phyloP scores from a whole-genome alignment of 1,140 invertebrate genomes.

The Sarcophaga bullata region DNA sequence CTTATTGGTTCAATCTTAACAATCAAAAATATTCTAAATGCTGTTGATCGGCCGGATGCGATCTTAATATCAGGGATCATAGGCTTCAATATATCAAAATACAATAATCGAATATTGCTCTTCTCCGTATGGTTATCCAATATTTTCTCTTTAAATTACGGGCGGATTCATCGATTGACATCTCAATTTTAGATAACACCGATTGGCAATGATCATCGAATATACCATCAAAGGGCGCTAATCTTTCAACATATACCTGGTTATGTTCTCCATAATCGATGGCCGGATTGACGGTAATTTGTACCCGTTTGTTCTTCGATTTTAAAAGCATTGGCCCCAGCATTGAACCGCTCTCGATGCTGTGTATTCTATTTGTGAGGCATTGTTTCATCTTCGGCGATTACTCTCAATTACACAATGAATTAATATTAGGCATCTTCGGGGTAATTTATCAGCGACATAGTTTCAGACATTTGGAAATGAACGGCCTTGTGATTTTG shows the following conservation, averaged over 20 bases:
- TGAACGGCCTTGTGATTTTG: slow-evolving; percentile 86
- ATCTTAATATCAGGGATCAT: slow-evolving; percentile 87
- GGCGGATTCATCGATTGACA: slow-evolving; percentile 87
- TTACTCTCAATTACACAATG: slow-evolving; percentile 84
- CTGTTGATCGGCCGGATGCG: slow-evolving; percentile 77
- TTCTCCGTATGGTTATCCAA: slow-evolving; percentile 77
- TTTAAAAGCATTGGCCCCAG: slow-evolving; percentile 78
- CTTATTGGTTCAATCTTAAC: slow-evolving; percentile 76
- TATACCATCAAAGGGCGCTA: slow-evolving; percentile 79
- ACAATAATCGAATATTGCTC: slow-evolving; percentile 73
- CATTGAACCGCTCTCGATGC: slow-evolving; percentile 82
- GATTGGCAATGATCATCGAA: slow-evolving; percentile 79
- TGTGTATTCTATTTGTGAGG: slow-evolving; percentile 82
- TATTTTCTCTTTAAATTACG: slow-evolving; percentile 74
- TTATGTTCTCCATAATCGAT: slow-evolving; percentile 90
- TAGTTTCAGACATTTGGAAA: slow-evolving; percentile 80
- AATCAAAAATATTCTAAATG: slow-evolving; percentile 81
- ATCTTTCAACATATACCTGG: slow-evolving; percentile 81
- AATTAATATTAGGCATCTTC: slow-evolving; percentile 86
- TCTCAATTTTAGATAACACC: slow-evolving; percentile 82
- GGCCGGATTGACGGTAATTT: slow-evolving; percentile 77
- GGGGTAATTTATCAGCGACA: slow-evolving; percentile 77
- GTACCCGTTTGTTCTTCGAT: slow-evolving; percentile 83
- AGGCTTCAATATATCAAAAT: slow-evolving; percentile 77
- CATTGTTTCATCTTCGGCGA: slow-evolving; percentile 81